Base-by-base conservation (phyloP, 2,888 invertebrate genomes). In the Zelleria hepariella region DNA sequence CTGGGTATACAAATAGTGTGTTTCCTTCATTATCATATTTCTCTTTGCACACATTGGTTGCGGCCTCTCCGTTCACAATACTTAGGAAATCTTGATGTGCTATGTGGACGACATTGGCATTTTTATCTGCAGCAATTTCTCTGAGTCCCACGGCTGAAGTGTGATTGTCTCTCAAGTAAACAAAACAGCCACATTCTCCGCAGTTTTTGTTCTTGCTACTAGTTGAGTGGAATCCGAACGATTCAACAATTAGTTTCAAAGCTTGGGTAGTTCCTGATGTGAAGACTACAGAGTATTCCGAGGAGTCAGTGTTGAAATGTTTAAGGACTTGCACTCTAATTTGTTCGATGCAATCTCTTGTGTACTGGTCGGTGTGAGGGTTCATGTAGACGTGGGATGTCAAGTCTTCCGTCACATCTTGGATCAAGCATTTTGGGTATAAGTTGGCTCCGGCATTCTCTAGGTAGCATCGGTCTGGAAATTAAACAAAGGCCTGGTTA, bases 131-230 rank as follows among this genome's bases (percentile, higher is more conserved):
- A 1, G 94, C 93, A 59, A 94, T 73, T 77, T 94, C 95, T 73
- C 98, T 90, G 92, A 98, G 94, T 10, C 99, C 98, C 62, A 98
- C 87, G 0, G 98, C 97, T 1, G 98, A 98, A 0, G 98, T 98
- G 76, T 99, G 99, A 75, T 96, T 98, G 77, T 98, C 98, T 74
- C 94, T 91, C 58, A 95, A 87, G 76, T 97, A 96, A 7, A 92
- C 91, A 74, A 97, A 96, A 58, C 90, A 86, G 1, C 96, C 95
- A 61, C 71, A 70, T 25, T 76, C 70, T 57, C 63, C 60, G 4
- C 32, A 42, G 10, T 64, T 66, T 62, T 76, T 69, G 59, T 66
- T 64, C 57, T 74, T 73, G 53, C 65, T 60, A 26, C 58, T 23
- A 52, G 77, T 69, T 42, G 60, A 63, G 52, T 75, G 65, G 75